Evolutionary conservation across 2,797 vertebrate genomes (phyloP), one percentile per base, ranked within the genome.

Genomic region (Catharus ustulatus): DNA sequence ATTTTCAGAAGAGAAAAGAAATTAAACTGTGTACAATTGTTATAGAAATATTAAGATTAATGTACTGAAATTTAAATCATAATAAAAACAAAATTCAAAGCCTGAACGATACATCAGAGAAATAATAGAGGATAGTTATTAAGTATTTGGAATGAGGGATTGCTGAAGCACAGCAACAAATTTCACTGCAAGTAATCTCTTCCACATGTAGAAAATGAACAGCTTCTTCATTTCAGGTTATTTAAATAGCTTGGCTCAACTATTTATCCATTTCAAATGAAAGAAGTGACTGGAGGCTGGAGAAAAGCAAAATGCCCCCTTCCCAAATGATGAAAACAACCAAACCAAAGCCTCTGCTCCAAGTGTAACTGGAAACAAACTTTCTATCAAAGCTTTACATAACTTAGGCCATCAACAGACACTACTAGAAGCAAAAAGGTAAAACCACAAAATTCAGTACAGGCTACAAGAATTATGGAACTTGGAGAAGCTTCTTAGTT

Each of bases 181-280:
- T 84, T 83, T 66, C 74, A 67, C 15, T 40, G 22, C 40, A 77
- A 74, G 46, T 85, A 75, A 83, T 75, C 66, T 89, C 87, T 81
- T 89, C 69, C 82, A 92, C 13, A 7, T 45, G 69, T 52, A 81
- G 43, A 81, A 64, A 84, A 90, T 54, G 16, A 89, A 77, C 24
- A 81, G 58, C 48, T 90, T 91, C 93, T 91, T 92, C 61, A 85
- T 91, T 89, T 94, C 80, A 75, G 46, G 51, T 73, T 90, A 78
- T 75, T 84, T 81, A 55, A 94, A 59, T 8, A 79, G 57, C 52
- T 82, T 38, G 1, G 74, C 49, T 90, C 55, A 72, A 86, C 40
- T 58, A 79, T 32, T 94, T 72, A 46, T 11, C 48, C 18, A 40
- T 59, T 94, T 55, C 62, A 95, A 90, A 84, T 9, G 2, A 87